A percentile compares a stretch with the other conserved stretches of the same genome.
phyloP scores from a whole-genome alignment of 2,888 invertebrate genomes.

The Lasioglossum malachurum region DNA sequence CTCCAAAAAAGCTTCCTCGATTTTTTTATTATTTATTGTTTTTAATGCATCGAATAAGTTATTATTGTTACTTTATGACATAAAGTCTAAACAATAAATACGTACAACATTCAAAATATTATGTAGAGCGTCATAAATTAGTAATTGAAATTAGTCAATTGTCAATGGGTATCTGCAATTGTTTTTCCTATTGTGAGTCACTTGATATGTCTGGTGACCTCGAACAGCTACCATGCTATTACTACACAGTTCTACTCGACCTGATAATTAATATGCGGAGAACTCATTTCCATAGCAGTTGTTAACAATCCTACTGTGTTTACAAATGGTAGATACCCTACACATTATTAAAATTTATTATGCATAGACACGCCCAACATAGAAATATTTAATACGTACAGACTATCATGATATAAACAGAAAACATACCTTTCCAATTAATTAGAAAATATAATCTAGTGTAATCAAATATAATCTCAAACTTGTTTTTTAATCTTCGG shows the following conservation, averaged over 20 bases:
- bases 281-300: neutral
- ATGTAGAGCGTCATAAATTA: neutral
- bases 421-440: neutral
- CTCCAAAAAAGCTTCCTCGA: too few relatives aligned
- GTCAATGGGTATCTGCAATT: neutral
- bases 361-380: neutral
- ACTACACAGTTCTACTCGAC: neutral
- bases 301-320: neutral
- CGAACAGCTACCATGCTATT: neutral
- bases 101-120: neutral
- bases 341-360: neutral
- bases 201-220: neutral
- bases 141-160: neutral
- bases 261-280: neutral
- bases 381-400: too few relatives aligned
- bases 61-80: too few relatives aligned
- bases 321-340: neutral
- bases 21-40: too few relatives aligned
- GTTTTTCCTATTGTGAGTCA: neutral
- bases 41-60: too few relatives aligned
- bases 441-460: too few relatives aligned
- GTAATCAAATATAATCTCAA: too few relatives aligned
- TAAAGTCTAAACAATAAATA: too few relatives aligned
- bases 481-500: too few relatives aligned
- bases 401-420: neutral